Conservation (phyloP, 2,113 vertebrate species). For the Bungarus multicinctus region DNA sequence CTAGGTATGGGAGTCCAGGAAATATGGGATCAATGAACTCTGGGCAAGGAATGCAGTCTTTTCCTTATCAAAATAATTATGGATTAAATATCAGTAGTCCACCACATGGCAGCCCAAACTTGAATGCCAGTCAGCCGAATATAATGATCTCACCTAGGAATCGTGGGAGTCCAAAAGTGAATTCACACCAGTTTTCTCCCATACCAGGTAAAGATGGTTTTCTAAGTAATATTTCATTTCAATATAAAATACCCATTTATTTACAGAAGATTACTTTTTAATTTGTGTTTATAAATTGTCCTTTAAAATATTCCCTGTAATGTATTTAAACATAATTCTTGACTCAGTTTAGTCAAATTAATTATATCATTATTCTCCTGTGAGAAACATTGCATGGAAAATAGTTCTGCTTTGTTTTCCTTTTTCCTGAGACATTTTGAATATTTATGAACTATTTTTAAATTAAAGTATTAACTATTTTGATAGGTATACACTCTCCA, state of each 20-base stretch:
- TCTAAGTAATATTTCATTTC: neutral
- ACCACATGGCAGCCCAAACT: constrained; percentile 84
- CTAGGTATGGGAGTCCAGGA: constrained; percentile 64
- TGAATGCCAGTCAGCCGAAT: constrained; percentile 81
- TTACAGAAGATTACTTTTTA: neutral
- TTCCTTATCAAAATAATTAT: constrained; percentile 83
- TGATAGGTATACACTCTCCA: constrained; percentile 87
- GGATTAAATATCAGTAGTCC: constrained; percentile 88
- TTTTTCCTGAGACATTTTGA: neutral
- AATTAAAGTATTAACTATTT: neutral
- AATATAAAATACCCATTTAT: constrained; percentile 1
- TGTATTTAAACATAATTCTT: neutral
- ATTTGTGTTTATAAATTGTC: neutral
- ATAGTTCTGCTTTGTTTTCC: neutral
- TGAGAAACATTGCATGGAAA: neutral
- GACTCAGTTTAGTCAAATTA: neutral
- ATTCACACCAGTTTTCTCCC: constrained; percentile 89
- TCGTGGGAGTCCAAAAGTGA: constrained; percentile 91
- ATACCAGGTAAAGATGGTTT: constrained; percentile 78
- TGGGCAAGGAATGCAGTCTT: constrained; percentile 69
- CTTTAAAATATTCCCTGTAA: neutral
- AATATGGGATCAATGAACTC: constrained; percentile 59
- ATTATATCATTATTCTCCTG: neutral
- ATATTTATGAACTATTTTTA: neutral
- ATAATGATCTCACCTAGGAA: constrained; percentile 90